These are phyloP conservation scores for Enteromius anoplus DNA, from an alignment of 2,797 vertebrate genomes.

Conservation along the genomic window DNA sequence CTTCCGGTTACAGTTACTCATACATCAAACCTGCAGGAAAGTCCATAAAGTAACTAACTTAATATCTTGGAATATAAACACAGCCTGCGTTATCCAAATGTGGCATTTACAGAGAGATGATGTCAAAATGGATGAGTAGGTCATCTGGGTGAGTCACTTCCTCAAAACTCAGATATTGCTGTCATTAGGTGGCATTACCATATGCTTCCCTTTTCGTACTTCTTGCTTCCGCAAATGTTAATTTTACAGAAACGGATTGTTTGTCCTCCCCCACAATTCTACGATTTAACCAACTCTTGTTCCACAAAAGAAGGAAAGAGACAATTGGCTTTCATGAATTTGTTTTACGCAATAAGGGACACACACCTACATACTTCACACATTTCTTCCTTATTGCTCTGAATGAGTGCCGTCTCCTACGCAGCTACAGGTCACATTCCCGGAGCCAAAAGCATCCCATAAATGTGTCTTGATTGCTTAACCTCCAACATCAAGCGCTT, in stretches of 20 bases:
- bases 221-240: slow-evolving; percentile 24
- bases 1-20: background rate
- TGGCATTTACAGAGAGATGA: slow-evolving; percentile 38
- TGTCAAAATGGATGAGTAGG: slow-evolving; percentile 37
- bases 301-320: slow-evolving; percentile 18
- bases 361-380: slow-evolving; percentile 33
- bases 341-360: slow-evolving; percentile 27
- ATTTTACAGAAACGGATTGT: slow-evolving; percentile 49
- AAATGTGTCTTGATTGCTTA: slow-evolving; percentile 34
- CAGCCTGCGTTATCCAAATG: slow-evolving; percentile 23
- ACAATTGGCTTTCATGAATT: slow-evolving; percentile 35
- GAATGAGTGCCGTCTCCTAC: slow-evolving; percentile 20
- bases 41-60: background rate
- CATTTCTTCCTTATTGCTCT: slow-evolving; percentile 28
- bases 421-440: slow-evolving; percentile 41
- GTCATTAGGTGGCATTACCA: slow-evolving; percentile 50
- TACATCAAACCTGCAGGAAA: background rate
- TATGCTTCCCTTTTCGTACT: slow-evolving; percentile 8
- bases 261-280: slow-evolving; percentile 20
- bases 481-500: slow-evolving; percentile 23
- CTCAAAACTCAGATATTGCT: slow-evolving; percentile 41
- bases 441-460: slow-evolving; percentile 12
- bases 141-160: slow-evolving; percentile 51
- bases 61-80: slow-evolving; percentile 19
- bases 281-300: slow-evolving; percentile 11